Percentiles rank a stretch among this genome's conserved stretches.
Conservation (phyloP, 2,797 vertebrate species). For the Onychomys arenicola region DNA sequence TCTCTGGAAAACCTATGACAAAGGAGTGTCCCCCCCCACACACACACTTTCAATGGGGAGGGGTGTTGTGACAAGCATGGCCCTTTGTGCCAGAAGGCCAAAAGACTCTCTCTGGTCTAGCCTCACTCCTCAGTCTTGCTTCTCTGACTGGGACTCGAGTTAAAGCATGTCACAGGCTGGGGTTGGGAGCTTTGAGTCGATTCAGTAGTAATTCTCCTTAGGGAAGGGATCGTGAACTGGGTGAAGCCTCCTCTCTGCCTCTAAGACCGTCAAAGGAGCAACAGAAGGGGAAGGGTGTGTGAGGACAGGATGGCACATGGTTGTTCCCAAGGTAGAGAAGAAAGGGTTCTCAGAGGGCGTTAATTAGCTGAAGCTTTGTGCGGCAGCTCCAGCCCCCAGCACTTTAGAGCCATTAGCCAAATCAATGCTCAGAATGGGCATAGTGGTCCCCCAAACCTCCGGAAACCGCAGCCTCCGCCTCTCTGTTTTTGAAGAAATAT, state of each 20-base stretch:
- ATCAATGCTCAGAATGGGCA: neutral
- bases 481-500: neutral
- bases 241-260: neutral
- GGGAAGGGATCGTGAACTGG: neutral
- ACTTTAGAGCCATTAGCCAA: slow-evolving; percentile 8
- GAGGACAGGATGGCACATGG: neutral
- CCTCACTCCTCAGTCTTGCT: neutral
- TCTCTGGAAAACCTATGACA: slow-evolving; percentile 1
- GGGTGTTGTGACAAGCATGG: neutral
- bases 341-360: neutral
- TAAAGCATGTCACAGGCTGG: neutral
- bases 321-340: neutral
- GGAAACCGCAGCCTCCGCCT: neutral
- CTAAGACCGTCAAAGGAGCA: neutral
- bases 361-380: slow-evolving; percentile 79
- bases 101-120: neutral
- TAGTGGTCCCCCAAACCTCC: neutral
- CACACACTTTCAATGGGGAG: neutral
- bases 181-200: neutral
- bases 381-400: slow-evolving; percentile 35
- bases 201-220: neutral
- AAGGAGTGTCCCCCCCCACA: neutral
- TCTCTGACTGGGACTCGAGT: neutral
- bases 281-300: neutral
- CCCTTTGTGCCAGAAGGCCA: neutral